Percentiles rank a stretch among this genome's conserved stretches.
Evolutionary conservation across 1,140 invertebrate species (phyloP).

Genomic region (Drosophila tani): DNA sequence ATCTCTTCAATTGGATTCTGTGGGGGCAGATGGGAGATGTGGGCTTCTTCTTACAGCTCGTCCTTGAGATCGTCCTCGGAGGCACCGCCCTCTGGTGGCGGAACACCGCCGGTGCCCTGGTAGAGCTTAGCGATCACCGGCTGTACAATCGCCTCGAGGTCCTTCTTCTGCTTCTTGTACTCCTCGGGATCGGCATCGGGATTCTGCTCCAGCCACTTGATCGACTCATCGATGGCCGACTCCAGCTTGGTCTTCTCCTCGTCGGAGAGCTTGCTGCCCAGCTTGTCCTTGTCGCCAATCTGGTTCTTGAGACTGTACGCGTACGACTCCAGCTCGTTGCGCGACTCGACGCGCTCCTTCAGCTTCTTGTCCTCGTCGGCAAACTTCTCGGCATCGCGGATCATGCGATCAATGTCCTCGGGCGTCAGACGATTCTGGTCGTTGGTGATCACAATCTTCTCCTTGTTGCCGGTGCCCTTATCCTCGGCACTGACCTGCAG

Average conservation of each 20-base stretch:
- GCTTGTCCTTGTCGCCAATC: constrained; percentile 98
- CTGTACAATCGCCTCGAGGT: constrained; percentile 97
- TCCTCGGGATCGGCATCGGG: constrained; percentile 97
- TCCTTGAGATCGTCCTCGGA: constrained; percentile 91
- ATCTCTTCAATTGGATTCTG: constrained; percentile 49
- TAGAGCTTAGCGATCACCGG: constrained; percentile 99
- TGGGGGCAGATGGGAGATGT: constrained; percentile 9
- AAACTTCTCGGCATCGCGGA: constrained; percentile 99
- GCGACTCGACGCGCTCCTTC: constrained; percentile 98
- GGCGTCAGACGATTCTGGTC: constrained; percentile 98
- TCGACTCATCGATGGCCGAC: constrained; percentile 97
- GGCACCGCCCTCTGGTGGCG: constrained; percentile 88
- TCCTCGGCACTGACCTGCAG: constrained; percentile 98
- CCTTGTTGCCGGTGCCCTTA: constrained; percentile 98
- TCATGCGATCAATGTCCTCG: constrained; percentile 99
- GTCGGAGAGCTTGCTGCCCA: constrained; percentile 95
- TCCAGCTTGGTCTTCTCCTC: constrained; percentile 98
- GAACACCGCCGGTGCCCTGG: constrained; percentile 90
- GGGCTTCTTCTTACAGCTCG: constrained; percentile 89
- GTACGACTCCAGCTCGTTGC: constrained; percentile 98
- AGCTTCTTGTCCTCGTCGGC: constrained; percentile 99
- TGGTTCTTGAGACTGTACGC: constrained; percentile 99
- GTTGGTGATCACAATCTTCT: constrained; percentile 99
- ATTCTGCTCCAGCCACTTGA: constrained; percentile 99
- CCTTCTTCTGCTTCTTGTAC: constrained; percentile 98